Evolutionary conservation across 92 coral and sea anemone genomes (phyloP).

Genomic region (Paramuricea clavata): DNA sequence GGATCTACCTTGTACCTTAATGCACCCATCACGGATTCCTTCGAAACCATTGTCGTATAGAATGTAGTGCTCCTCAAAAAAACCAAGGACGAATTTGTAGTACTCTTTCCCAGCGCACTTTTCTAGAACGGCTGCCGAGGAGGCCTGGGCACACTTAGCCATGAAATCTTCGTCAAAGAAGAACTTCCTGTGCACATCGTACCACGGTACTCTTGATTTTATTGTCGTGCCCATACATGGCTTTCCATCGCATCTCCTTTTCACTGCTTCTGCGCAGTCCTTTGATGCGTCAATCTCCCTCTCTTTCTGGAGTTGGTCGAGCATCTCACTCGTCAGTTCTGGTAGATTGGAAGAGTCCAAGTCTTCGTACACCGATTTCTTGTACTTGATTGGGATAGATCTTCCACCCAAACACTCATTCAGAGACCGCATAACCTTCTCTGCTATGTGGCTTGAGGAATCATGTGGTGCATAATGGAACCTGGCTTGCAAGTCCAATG

Average conservation of each 20-base stretch:
- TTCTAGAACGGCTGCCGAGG: conserved; percentile 22
- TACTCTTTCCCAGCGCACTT: conserved; percentile 59
- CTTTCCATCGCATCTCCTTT: conserved; percentile 32
- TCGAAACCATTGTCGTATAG: conserved; percentile 60
- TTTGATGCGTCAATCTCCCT: conserved; percentile 12
- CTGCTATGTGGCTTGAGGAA: conserved; percentile 49
- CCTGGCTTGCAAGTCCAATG: conserved; percentile 48
- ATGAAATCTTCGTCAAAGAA: conserved; percentile 63
- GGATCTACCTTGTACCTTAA: not conserved
- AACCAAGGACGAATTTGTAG: conserved; percentile 18
- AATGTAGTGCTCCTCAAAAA: conserved; percentile 34
- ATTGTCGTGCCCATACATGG: conserved; percentile 62
- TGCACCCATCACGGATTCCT: conserved; percentile 55
- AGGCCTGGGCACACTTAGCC: conserved; percentile 51
- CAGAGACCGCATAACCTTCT: conserved; percentile 53
- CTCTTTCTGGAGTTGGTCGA: conserved; percentile 24
- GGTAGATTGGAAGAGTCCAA: not conserved
- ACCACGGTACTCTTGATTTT: conserved; percentile 15
- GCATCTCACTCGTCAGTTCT: not conserved
- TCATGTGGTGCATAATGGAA: conserved; percentile 67
- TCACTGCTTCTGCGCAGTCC: conserved; percentile 41
- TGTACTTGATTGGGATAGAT: conserved; percentile 32
- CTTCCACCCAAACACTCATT: conserved; percentile 59
- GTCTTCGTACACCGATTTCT: not conserved
- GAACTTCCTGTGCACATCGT: conserved; percentile 33